phyloP scores from a whole-genome alignment of 2,888 invertebrate species.

The Chrysolina haemoptera region DNA sequence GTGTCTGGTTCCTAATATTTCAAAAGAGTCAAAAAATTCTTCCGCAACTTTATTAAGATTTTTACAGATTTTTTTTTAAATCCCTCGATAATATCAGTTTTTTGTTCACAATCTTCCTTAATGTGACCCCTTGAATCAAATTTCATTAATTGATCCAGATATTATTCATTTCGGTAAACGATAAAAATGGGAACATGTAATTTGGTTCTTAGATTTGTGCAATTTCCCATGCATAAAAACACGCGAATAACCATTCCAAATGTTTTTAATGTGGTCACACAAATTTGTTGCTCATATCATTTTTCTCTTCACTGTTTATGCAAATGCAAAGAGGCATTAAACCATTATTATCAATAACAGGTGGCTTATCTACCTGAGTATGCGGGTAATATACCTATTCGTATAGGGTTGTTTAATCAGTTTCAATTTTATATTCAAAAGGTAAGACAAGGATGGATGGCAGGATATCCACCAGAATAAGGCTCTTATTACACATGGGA shows the following conservation, averaged over 20 bases:
- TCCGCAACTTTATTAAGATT: too few relatives aligned
- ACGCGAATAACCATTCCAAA: constrained; percentile 2
- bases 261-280: constrained; percentile 5
- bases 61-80: too few relatives aligned
- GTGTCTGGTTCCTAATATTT: too few relatives aligned
- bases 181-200: too few relatives aligned
- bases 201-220: background rate
- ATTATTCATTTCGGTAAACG: too few relatives aligned
- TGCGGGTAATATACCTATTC: constrained; percentile 22
- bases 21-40: too few relatives aligned
- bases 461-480: constrained; percentile 19
- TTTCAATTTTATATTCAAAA: constrained; percentile 21
- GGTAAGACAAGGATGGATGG: constrained; percentile 15
- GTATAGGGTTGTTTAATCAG: constrained; percentile 10
- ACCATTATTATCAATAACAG: constrained; percentile 20
- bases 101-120: too few relatives aligned
- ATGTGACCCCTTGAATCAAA: too few relatives aligned
- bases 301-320: constrained; percentile 15
- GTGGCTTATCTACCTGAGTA: constrained; percentile 23
- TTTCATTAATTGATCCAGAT: too few relatives aligned
- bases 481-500: constrained; percentile 22
- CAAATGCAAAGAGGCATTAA: constrained; percentile 18
- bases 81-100: too few relatives aligned
- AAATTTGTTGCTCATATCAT: constrained; percentile 11
- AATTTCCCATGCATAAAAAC: background rate